phyloP scores from a whole-genome alignment of 1,140 invertebrate species.

The Camponotus pennsylvanicus region DNA sequence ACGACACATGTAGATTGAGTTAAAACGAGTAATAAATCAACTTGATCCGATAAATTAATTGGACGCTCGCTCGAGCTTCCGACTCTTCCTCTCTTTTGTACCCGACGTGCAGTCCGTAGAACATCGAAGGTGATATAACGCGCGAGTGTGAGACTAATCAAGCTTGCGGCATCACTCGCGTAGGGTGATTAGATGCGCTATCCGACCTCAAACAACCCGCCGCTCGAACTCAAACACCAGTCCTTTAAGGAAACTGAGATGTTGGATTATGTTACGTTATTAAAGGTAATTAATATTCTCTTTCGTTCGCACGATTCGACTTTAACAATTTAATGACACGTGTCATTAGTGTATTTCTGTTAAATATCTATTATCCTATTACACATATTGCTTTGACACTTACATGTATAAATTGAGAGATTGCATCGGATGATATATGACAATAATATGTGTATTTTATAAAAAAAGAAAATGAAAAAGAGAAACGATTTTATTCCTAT shows the following conservation, averaged over 20 bases:
- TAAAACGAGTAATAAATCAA: neutral
- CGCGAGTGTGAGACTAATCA: slow-evolving; percentile 66
- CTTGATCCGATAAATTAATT: slow-evolving; percentile 24
- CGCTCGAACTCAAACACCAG: slow-evolving; percentile 64
- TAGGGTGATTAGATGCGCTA: slow-evolving; percentile 73
- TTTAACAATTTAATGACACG: slow-evolving; percentile 31
- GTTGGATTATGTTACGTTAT: slow-evolving; percentile 64
- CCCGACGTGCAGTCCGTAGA: slow-evolving; percentile 27
- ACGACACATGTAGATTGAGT: too few species aligned
- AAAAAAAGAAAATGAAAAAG: too few species aligned
- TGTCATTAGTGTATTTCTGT: slow-evolving; percentile 27
- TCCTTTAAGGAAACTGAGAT: slow-evolving; percentile 61
- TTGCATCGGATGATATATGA: neutral
- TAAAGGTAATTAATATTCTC: slow-evolving; percentile 68
- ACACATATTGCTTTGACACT: neutral
- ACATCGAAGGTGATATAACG: slow-evolving; percentile 53
- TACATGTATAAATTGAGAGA: neutral
- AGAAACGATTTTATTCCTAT: neutral
- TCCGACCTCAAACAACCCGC: slow-evolving; percentile 73
- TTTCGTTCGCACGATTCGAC: slow-evolving; percentile 30
- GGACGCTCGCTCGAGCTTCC: slow-evolving; percentile 16
- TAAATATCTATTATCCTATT: neutral
- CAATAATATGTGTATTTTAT: neutral
- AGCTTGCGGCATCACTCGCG: slow-evolving; percentile 70
- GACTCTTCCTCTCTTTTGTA: neutral